Evolutionary conservation across 2,888 invertebrate genomes (phyloP).

Genomic region (Monopis laevigella): DNA sequence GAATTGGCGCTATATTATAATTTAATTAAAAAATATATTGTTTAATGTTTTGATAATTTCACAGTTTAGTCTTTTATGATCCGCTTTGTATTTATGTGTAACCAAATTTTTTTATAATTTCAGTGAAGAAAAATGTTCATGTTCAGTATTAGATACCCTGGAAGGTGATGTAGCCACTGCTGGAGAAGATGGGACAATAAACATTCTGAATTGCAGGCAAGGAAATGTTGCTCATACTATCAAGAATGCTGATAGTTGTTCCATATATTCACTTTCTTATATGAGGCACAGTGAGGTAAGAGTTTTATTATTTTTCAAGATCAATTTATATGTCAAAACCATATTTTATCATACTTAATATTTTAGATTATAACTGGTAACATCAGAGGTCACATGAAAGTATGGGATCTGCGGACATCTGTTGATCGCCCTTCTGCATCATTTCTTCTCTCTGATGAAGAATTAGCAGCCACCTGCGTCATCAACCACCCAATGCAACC

Average conservation of each 20-base stretch:
- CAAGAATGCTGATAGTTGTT: constrained; percentile 82
- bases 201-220: constrained; percentile 55
- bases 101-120: no score
- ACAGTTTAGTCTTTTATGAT: no score
- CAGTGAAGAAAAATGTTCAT: constrained; percentile 67
- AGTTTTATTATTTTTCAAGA: constrained; percentile 4
- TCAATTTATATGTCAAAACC: no score
- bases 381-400: constrained; percentile 88
- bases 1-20: no score
- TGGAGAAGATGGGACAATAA: constrained; percentile 83
- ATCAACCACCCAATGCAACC: constrained; percentile 88
- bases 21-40: no score
- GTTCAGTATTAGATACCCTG: constrained; percentile 78
- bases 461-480: constrained; percentile 78
- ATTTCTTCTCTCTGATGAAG: constrained; percentile 80
- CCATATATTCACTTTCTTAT: constrained; percentile 79
- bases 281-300: constrained; percentile 70
- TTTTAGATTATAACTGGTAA: constrained; percentile 82
- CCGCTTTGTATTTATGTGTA: no score
- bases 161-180: constrained; percentile 83
- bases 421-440: constrained; percentile 72
- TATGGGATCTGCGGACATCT: constrained; percentile 81
- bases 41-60: no score
- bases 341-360: no score
- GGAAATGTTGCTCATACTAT: constrained; percentile 52